Evolutionary conservation across 2,797 vertebrate genomes (phyloP).

Genomic region (Buceros bicornis): DNA sequence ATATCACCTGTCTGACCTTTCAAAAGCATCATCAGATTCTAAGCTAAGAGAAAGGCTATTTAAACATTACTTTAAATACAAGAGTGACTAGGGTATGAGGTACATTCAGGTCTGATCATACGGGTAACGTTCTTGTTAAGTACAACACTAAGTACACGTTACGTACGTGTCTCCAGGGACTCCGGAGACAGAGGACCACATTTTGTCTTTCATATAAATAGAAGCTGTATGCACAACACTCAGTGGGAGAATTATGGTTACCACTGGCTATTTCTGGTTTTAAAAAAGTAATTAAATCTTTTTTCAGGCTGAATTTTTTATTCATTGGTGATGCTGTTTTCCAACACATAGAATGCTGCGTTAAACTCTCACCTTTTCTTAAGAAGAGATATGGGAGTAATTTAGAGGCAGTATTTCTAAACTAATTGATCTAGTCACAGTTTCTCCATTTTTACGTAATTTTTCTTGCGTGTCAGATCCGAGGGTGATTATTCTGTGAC

Average conservation of each 20-base stretch:
- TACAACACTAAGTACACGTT: rapidly evolving
- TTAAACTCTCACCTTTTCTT: neutral
- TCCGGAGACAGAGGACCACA: neutral
- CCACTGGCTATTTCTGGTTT: neutral
- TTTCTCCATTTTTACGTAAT: neutral
- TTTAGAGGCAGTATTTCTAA: neutral
- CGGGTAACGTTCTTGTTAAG: neutral
- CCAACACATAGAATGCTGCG: neutral
- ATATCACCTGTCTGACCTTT: neutral
- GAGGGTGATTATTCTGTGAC: neutral
- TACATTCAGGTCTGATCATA: neutral
- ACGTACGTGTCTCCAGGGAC: neutral
- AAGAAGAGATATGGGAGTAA: neutral
- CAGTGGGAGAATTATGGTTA: neutral
- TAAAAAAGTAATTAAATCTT: neutral
- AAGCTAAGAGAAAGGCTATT: neutral
- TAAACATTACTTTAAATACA: neutral
- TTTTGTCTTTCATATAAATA: neutral
- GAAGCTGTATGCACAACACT: neutral
- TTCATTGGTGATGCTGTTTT: neutral
- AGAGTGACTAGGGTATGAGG: neutral
- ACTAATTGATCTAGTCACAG: neutral
- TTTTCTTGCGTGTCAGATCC: neutral
- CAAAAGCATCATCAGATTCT: neutral
- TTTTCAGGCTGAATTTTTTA: neutral